These are phyloP conservation scores for Centropus bengalensis DNA, from an alignment of 2,113 vertebrate species.

Conservation along the genomic window DNA sequence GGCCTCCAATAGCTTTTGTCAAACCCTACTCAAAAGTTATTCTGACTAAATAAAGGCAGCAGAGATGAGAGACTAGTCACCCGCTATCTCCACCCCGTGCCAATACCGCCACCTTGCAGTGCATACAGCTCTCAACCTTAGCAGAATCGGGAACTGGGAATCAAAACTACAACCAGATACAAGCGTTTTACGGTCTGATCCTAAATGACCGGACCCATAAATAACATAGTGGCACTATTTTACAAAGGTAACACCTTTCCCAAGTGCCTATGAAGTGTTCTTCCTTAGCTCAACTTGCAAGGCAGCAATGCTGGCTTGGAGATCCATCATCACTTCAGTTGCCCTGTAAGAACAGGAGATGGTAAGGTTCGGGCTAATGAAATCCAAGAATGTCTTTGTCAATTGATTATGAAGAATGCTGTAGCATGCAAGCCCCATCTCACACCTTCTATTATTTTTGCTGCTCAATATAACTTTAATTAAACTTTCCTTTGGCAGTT, in stretches of 20 bases:
- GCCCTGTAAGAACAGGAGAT: constrained; percentile 24
- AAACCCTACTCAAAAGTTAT: not conserved
- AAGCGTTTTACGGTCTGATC: not conserved
- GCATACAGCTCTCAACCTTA: not conserved
- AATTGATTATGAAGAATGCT: constrained; percentile 55
- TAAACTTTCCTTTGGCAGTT: constrained; percentile 66
- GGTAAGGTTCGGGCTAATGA: constrained; percentile 49
- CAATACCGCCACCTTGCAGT: not conserved
- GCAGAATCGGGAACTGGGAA: not conserved
- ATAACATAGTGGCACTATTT: not conserved
- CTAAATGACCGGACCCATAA: not conserved
- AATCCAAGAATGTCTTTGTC: constrained; percentile 43
- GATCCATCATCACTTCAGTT: not conserved
- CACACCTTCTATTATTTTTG: constrained; percentile 48
- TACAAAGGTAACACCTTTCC: not conserved
- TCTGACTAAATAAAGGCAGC: not conserved
- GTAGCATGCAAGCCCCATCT: not conserved
- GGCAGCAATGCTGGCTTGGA: not conserved
- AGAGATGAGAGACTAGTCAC: not conserved
- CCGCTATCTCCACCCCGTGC: not conserved
- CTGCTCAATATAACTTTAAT: constrained; percentile 72
- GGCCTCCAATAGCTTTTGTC: not conserved
- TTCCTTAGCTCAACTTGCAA: not conserved
- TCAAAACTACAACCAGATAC: not conserved
- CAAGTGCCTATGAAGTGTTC: not conserved